phyloP scores from a whole-genome alignment of 2,797 vertebrate genomes.

The Hylomyscus alleni region DNA sequence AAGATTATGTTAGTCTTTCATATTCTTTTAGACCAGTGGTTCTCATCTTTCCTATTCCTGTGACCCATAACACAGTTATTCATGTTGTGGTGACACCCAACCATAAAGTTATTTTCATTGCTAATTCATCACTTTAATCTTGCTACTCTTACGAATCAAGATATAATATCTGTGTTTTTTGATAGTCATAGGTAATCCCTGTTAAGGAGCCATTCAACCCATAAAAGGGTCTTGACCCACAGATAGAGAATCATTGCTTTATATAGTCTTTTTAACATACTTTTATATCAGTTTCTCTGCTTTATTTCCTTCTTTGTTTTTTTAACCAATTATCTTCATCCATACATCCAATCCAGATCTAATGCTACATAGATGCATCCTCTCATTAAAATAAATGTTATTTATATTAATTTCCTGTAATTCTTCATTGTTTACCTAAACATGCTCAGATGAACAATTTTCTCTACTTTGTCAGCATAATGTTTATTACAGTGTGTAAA shows the following conservation, averaged over 20 bases:
- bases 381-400: not conserved
- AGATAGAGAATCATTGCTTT: not conserved
- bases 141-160: not conserved
- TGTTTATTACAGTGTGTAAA: no score
- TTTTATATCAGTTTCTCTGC: not conserved
- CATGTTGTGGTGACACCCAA: not conserved
- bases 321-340: not conserved
- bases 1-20: not conserved
- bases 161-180: not conserved
- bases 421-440: not conserved
- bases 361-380: not conserved
- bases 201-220: not conserved
- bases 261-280: not conserved
- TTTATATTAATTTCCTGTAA: not conserved
- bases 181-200: not conserved
- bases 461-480: not conserved
- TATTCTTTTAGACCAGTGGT: not conserved
- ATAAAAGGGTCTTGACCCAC: not conserved
- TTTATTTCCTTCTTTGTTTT: not conserved
- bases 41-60: not conserved
- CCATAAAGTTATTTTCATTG: not conserved
- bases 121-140: not conserved
- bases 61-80: not conserved
- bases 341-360: not conserved
- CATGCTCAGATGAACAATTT: not conserved